These are phyloP conservation scores for Temnopleurus reevesii DNA, from an alignment of 53 echinoderm and acorn worm species.

Conservation along the genomic window DNA sequence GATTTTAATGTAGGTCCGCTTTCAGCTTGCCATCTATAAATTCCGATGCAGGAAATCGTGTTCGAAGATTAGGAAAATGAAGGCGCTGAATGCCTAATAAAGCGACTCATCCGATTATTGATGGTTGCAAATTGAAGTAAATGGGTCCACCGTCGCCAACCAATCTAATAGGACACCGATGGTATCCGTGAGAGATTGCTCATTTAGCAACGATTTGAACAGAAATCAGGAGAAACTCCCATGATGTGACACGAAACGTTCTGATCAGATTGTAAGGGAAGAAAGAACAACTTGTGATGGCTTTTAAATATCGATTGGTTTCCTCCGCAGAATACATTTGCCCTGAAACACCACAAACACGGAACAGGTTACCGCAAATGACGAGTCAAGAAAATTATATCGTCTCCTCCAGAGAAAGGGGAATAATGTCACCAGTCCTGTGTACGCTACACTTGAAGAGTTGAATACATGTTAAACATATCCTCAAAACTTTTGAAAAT, in stretches of 20 bases:
- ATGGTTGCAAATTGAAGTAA: conserved; percentile 50
- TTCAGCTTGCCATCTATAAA: no score
- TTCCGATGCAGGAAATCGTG: conserved; percentile 20
- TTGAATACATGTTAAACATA: no score
- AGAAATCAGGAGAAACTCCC: neutral
- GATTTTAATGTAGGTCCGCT: no score
- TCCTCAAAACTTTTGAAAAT: no score
- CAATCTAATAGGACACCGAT: conserved; percentile 41
- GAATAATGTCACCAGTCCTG: no score
- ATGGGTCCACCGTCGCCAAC: conserved; percentile 39
- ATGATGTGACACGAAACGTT: conserved; percentile 12
- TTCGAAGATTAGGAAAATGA: neutral
- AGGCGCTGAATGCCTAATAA: conserved; percentile 40
- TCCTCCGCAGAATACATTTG: neutral
- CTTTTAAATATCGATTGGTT: conserved; percentile 43
- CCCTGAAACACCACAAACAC: neutral
- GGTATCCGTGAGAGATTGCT: conserved; percentile 41
- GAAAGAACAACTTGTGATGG: neutral
- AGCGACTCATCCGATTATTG: conserved; percentile 33
- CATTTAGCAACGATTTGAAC: conserved; percentile 12
- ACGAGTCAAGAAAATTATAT: neutral
- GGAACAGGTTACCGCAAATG: no score
- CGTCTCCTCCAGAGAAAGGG: no score
- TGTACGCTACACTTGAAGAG: no score
- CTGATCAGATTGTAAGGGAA: neutral